Evolutionary conservation across 2,888 invertebrate genomes (phyloP), one percentile per base, ranked within the genome.

Genomic region (Ectobius pallidus): DNA sequence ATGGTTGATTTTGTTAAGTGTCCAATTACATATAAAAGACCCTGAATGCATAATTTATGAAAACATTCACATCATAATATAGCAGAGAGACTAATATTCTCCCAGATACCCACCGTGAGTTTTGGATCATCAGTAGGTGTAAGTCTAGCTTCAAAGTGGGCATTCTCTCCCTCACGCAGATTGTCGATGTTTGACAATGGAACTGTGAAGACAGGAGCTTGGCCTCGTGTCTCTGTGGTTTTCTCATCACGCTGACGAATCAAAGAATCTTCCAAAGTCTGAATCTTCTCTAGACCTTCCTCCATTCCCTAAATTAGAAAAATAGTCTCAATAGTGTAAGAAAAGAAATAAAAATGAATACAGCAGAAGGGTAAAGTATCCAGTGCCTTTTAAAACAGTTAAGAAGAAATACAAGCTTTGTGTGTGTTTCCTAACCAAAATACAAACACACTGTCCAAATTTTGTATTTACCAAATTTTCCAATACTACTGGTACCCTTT

Each of bases 251-350:
- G 90, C 44, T 88, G 88, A 75, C 92, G 91, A 78, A 95, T 86
- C 87, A 94, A 88, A 76, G 95, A 92, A 82, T 96, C 95, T 86
- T 97, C 97, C 78, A 98, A 86, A 75, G 91, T 93, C 84, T 95
- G 95, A 77, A 97, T 92, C 83, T 96, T 95, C 82, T 97, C 95
- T 80, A 96, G 87, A 78, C 96, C 96, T 78, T 95, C 95, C 87
- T 96, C 95, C 96, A 96, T 96, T 85, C 94, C 94, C 89, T 93
- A 77, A 18, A 79, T 79, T 55, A 46, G 69, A 65, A 73, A 34
- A 11, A 34, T 34, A 49, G 9, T 49, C 49, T 16, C 6, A 49
- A 49, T n/a, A 49, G 16, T 18, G 49, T 9, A 49, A n/a, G 16
- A 46, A 42, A 14, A 9, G 6, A 32, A 16, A 49, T 14, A 71